Percentiles rank a stretch among this genome's conserved stretches.
These are phyloP conservation scores for Marasmarcha lunaedactyla DNA, from an alignment of 2,888 invertebrate species.

Conservation along the genomic window DNA sequence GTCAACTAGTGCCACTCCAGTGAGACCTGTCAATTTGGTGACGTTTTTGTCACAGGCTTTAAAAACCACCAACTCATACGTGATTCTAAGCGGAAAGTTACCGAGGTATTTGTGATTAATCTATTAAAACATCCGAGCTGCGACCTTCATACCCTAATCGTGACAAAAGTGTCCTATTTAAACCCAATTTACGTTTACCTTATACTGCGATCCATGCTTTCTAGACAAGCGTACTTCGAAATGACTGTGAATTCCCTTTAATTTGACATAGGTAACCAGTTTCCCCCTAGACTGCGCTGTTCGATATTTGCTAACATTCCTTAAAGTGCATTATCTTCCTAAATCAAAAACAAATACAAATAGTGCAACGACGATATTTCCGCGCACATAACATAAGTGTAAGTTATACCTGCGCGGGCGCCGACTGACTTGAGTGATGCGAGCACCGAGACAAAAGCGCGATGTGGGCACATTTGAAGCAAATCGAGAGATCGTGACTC, in stretches of 20 bases:
- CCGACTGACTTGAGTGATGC: constrained; percentile 40
- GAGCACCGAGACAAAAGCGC: constrained; percentile 48
- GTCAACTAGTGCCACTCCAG: constrained; percentile 35
- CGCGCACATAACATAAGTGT: constrained; percentile 23
- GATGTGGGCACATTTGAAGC: constrained; percentile 39
- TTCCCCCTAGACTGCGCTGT: too few relatives aligned
- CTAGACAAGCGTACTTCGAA: too few relatives aligned
- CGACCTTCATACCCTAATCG: too few relatives aligned
- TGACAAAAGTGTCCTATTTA: too few relatives aligned
- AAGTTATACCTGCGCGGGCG: constrained; percentile 26
- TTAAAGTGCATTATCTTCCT: too few relatives aligned
- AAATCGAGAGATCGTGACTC: constrained; percentile 63
- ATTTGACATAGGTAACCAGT: too few relatives aligned
- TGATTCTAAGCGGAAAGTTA: background rate
- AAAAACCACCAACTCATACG: background rate
- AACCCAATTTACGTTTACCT: too few relatives aligned
- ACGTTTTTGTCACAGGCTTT: background rate
- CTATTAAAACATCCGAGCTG: background rate
- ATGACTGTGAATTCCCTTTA: too few relatives aligned
- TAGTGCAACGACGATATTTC: constrained; percentile 16
- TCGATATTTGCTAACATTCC: too few relatives aligned
- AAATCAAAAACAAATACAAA: too few relatives aligned
- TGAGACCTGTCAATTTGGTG: constrained; percentile 16
- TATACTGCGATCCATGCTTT: too few relatives aligned
- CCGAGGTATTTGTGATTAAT: background rate